Evolutionary conservation across 2,113 vertebrate species (phyloP).

Genomic region (Poicephalus gulielmi): DNA sequence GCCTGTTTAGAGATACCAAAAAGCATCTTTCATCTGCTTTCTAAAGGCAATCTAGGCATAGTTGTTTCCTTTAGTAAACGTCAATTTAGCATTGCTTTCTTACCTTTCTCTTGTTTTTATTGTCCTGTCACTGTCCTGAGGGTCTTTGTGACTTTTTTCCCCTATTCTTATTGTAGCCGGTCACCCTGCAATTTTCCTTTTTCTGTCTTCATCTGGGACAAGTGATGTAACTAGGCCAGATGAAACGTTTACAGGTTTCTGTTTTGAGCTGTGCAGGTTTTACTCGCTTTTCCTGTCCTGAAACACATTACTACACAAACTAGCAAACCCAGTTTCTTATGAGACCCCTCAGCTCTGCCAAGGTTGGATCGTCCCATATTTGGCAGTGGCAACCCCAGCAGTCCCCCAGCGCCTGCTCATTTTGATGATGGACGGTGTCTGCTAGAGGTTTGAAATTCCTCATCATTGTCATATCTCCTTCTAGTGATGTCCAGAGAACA

Average conservation of each 20-base stretch:
- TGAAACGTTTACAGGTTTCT: background rate
- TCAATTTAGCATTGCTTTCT: background rate
- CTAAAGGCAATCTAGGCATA: background rate
- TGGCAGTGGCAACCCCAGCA: background rate
- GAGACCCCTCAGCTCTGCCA: background rate
- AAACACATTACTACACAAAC: background rate
- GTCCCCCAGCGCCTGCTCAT: background rate
- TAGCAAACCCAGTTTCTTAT: background rate
- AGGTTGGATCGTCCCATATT: background rate
- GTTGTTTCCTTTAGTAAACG: background rate
- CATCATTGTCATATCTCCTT: background rate
- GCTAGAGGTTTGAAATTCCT: background rate
- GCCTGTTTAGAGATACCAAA: background rate
- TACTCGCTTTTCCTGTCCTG: background rate
- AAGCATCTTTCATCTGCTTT: constrained; percentile 24
- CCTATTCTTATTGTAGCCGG: rapidly evolving
- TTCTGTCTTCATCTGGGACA: background rate
- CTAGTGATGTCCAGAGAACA: rapidly evolving
- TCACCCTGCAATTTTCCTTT: background rate
- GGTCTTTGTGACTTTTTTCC: background rate
- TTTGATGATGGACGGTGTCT: background rate
- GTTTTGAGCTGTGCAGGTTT: background rate
- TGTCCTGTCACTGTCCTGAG: background rate
- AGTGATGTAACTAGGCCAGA: background rate
- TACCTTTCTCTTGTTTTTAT: background rate